Base-by-base conservation (phyloP, 2,888 invertebrate genomes). In the Calameuta idolon region DNA sequence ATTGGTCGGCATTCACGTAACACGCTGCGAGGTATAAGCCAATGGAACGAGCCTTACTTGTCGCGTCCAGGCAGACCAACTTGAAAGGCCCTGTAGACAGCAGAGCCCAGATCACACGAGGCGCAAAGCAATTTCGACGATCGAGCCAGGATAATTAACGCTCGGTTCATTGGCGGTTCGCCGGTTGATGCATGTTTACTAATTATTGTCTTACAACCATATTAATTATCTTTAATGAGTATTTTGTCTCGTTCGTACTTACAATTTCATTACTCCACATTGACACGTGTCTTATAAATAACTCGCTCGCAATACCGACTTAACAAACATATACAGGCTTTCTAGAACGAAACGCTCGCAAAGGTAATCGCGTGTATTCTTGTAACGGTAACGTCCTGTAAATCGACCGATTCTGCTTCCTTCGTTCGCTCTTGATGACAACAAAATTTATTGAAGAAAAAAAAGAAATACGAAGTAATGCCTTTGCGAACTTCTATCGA, bases 321-420 rank as follows among this genome's bases (percentile, higher is more conserved):
- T 76, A 83, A 87, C 86, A 87, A 87, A 90, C 90, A 91, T 89
- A 91, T 91, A 91, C 91, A 91, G 90, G 91, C 90, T 90, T 91
- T 85, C 73, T 69, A 79, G 69, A 79, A 69, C 40, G 76, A 76
- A 76, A 34, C 69, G 69, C 15, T 69, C 69, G 69, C 69, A 69
- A 30, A 30, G 69, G 69, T 33, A 31, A 40, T 40, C 40, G 40
- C 40, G 40, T 15, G 15, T 40, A 40, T 5, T 40, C 40, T 40
- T 35, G 1, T 35, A 35, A 35, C 3, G 3, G 3, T 35, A 12
- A 35, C 35, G 35, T 35, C 35, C 1, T 11, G 11, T 1, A 34
- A 11, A 5, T 40, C 40, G 15, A 40, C 15, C 4, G 4, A 40
- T 40, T 40, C 15, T 40, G 5, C 15, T 40, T 4, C 40, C 15